Evolutionary conservation across 2,797 vertebrate species (phyloP).

Genomic region (Poliocrania exsul): DNA sequence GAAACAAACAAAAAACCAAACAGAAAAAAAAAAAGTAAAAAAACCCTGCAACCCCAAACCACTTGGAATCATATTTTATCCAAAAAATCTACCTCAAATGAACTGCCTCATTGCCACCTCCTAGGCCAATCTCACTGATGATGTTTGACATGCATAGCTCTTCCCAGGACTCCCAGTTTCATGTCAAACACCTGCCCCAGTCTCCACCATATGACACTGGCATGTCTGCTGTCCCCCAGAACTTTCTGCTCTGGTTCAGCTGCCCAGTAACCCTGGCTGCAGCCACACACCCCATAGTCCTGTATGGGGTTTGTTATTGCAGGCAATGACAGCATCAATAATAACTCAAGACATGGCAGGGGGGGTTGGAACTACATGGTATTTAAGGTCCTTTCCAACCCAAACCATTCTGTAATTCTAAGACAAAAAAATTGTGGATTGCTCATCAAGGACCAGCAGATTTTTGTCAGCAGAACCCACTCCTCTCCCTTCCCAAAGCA

Average conservation of each 20-base stretch:
- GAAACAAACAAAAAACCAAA: too few relatives aligned
- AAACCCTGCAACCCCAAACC: accelerated
- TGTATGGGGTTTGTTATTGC: background rate
- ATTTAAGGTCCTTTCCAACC: background rate
- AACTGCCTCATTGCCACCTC: background rate
- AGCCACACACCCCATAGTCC: background rate
- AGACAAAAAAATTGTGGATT: background rate
- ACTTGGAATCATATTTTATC: background rate
- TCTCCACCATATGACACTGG: background rate
- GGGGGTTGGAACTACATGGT: background rate
- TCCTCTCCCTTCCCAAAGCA: background rate
- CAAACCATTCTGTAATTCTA: background rate
- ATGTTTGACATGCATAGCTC: background rate
- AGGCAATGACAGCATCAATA: background rate
- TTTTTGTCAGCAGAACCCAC: background rate
- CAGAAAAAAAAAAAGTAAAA: too few relatives aligned
- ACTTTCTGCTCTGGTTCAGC: background rate
- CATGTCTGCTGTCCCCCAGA: background rate
- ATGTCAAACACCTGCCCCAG: background rate
- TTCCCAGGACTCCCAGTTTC: background rate
- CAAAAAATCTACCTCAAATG: background rate
- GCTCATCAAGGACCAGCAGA: background rate
- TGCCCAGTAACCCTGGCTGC: too few relatives aligned
- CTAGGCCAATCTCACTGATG: background rate
- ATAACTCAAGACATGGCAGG: background rate